A percentile compares a stretch with the other conserved stretches of the same genome.
Conservation (phyloP, 2,797 vertebrate genomes). For the Taeniopygia guttata region DNA sequence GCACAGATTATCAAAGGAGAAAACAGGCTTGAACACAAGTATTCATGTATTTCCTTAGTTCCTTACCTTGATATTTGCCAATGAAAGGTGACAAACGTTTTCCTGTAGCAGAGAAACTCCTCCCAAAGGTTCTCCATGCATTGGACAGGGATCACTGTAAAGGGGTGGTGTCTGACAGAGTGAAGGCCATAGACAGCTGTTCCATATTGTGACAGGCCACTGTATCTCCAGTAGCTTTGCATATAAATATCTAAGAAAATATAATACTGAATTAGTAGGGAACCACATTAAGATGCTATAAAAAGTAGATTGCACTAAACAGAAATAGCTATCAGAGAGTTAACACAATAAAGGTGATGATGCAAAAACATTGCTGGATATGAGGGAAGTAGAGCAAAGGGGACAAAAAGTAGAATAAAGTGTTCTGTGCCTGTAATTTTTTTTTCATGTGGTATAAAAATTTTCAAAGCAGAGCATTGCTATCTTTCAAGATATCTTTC, state of each 20-base stretch:
- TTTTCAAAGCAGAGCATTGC: neutral
- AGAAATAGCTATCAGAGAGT: neutral
- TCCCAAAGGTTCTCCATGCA: neutral
- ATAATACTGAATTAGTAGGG: neutral
- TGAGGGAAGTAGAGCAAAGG: neutral
- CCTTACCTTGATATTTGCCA: neutral
- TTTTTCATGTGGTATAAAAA: neutral
- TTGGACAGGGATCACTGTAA: neutral
- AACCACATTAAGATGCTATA: neutral
- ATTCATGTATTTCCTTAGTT: neutral
- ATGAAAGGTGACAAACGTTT: neutral
- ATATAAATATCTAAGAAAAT: neutral
- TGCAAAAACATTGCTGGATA: neutral
- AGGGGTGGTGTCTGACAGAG: neutral
- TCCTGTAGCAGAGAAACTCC: neutral
- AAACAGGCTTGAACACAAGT: neutral
- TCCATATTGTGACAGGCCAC: neutral
- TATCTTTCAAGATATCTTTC: neutral
- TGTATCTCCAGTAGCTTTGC: neutral
- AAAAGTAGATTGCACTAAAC: neutral
- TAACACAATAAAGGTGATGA: neutral
- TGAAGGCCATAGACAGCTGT: neutral
- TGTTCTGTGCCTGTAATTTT: neutral
- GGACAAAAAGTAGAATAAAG: neutral
- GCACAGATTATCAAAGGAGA: neutral